Evolutionary conservation across 2,888 invertebrate species (phyloP).

Genomic region (Tuberolachnus salignus): DNA sequence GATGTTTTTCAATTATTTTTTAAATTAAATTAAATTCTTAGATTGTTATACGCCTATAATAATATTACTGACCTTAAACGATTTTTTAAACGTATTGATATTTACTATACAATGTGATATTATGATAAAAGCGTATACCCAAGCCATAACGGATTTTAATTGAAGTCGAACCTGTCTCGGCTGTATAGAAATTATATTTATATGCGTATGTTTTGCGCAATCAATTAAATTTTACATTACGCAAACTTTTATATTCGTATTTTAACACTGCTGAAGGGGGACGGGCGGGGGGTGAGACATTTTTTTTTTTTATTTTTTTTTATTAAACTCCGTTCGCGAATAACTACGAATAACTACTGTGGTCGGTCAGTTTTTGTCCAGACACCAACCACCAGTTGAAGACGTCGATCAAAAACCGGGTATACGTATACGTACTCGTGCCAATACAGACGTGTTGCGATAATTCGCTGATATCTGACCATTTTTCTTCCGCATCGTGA

Average conservation of each 20-base stretch:
- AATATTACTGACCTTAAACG: neutral
- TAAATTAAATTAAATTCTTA: too few species aligned
- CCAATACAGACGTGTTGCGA: neutral
- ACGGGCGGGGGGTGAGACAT: too few species aligned
- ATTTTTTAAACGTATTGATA: neutral
- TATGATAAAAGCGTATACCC: too few species aligned
- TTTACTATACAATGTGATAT: too few species aligned
- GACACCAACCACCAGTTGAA: too few species aligned
- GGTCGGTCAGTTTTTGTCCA: too few species aligned
- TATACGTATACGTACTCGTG: too few species aligned
- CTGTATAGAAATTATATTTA: neutral
- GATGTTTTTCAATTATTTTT: neutral
- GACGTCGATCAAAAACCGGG: neutral
- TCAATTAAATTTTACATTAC: neutral
- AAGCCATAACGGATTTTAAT: neutral
- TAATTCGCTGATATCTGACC: neutral
- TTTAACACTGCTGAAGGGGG: neutral
- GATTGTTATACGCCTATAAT: too few species aligned
- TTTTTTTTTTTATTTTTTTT: too few species aligned
- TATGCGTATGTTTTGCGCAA: neutral
- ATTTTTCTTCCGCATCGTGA: neutral
- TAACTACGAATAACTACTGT: too few species aligned
- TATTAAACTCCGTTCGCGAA: neutral
- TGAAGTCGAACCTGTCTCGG: neutral
- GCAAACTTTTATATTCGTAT: neutral